Evolutionary conservation across 2,888 invertebrate species (phyloP).

Genomic region (Plagiodera versicolora): DNA sequence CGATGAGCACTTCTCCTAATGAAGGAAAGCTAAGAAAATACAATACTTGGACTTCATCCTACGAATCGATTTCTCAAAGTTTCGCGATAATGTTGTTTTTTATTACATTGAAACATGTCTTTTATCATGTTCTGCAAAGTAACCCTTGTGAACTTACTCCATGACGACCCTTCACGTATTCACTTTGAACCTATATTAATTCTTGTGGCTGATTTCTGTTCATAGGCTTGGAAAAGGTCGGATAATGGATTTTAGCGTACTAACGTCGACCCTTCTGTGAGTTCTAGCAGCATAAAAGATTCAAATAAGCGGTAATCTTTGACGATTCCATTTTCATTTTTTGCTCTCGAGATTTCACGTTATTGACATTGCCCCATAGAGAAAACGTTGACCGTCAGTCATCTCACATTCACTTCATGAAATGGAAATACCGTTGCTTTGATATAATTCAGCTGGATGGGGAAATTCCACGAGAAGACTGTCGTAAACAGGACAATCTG

Average conservation of each 20-base stretch:
- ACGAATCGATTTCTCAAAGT: too few species aligned
- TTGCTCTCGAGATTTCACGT: background rate
- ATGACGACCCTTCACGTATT: too few species aligned
- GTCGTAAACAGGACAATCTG: conserved; percentile 21
- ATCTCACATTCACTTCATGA: conserved; percentile 13
- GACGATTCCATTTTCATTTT: background rate
- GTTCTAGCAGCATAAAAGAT: background rate
- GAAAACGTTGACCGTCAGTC: conserved; percentile 18
- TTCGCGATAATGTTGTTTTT: too few species aligned
- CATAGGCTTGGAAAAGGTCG: background rate
- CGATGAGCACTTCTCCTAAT: too few species aligned
- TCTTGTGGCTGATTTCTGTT: background rate
- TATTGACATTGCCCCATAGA: conserved; percentile 3
- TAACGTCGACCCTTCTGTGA: background rate
- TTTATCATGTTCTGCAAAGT: too few species aligned
- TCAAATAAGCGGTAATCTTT: background rate
- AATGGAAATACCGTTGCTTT: conserved; percentile 17
- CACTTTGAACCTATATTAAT: too few species aligned
- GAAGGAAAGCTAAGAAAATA: too few species aligned
- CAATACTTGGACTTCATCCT: too few species aligned
- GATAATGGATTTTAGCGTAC: background rate
- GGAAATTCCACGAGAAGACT: conserved; percentile 4
- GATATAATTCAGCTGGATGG: conserved; percentile 3
- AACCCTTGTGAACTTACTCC: too few species aligned
- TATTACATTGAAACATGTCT: too few species aligned